A percentile compares a stretch with the other conserved stretches of the same genome.
phyloP scores from a whole-genome alignment of 2,113 vertebrate species.

The Phainopepla nitens region DNA sequence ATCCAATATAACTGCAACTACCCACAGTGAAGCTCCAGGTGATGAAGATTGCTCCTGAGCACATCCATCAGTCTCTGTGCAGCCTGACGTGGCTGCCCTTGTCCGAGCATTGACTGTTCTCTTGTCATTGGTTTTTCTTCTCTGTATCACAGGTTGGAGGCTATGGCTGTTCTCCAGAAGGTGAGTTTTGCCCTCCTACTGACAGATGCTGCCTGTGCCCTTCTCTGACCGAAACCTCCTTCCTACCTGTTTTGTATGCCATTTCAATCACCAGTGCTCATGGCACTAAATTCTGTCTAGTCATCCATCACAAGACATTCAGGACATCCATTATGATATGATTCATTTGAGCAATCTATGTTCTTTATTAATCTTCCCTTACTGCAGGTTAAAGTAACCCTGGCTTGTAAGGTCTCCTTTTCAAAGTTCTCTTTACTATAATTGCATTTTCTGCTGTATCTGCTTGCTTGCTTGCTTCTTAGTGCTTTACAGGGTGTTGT shows the following conservation, averaged over 20 bases:
- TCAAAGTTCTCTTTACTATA: background rate
- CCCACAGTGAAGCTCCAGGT: background rate
- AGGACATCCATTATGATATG: slow-evolving; percentile 31
- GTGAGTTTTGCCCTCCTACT: background rate
- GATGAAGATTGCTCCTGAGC: background rate
- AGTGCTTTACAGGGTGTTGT: background rate
- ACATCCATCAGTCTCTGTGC: background rate
- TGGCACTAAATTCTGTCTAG: slow-evolving; percentile 43
- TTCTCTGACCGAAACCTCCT: slow-evolving; percentile 18
- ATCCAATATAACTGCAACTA: background rate
- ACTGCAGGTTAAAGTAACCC: slow-evolving; percentile 14
- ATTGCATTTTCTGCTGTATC: background rate
- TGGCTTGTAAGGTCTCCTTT: slow-evolving; percentile 4
- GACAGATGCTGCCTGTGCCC: background rate
- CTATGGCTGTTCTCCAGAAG: background rate
- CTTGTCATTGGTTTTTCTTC: background rate
- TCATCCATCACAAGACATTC: slow-evolving; percentile 40
- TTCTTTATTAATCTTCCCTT: slow-evolving; percentile 27
- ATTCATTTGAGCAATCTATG: slow-evolving; percentile 36
- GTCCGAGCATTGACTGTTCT: background rate
- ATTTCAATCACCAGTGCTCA: background rate
- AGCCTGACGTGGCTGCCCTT: background rate
- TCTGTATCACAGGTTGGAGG: background rate
- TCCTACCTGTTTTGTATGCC: slow-evolving; percentile 39
- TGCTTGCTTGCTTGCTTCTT: slow-evolving; percentile 6